Percentiles rank a stretch among this genome's conserved stretches.
Evolutionary conservation across 2,797 vertebrate species (phyloP).

Genomic region (Babyrousa celebensis): DNA sequence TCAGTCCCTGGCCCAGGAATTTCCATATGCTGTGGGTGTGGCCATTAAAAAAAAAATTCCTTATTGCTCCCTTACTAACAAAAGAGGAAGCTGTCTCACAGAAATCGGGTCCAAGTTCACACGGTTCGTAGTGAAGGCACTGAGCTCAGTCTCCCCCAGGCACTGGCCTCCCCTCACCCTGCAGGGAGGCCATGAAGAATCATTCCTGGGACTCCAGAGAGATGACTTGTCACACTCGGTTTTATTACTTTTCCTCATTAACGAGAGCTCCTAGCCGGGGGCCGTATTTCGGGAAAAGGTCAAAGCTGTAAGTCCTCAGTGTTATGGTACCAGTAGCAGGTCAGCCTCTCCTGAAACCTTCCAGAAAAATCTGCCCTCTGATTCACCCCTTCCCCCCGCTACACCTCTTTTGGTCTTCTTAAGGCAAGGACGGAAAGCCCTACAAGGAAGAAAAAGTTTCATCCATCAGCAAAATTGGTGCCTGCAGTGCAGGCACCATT

Average conservation of each 20-base stretch:
- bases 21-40: too few species aligned
- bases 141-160: not conserved
- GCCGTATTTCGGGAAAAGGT: not conserved
- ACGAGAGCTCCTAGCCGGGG: not conserved
- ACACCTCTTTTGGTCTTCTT: not conserved
- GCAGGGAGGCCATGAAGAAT: not conserved
- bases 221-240: not conserved
- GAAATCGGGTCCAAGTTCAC: not conserved
- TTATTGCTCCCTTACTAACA: not conserved
- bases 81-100: not conserved
- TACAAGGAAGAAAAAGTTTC: not conserved
- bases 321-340: not conserved
- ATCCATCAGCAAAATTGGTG: not conserved
- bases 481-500: slow-evolving; percentile 40
- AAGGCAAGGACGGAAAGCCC: slow-evolving; percentile 3
- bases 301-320: not conserved
- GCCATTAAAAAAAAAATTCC: too few species aligned
- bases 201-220: not conserved
- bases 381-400: not conserved
- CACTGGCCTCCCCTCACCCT: not conserved
- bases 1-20: too few species aligned
- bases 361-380: slow-evolving; percentile 53
- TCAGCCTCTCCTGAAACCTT: slow-evolving; percentile 49
- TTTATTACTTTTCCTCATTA: slow-evolving; percentile 1
- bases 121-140: not conserved